These are phyloP conservation scores for Pimephales promelas DNA, from an alignment of 2,113 vertebrate species.

Conservation along the genomic window DNA sequence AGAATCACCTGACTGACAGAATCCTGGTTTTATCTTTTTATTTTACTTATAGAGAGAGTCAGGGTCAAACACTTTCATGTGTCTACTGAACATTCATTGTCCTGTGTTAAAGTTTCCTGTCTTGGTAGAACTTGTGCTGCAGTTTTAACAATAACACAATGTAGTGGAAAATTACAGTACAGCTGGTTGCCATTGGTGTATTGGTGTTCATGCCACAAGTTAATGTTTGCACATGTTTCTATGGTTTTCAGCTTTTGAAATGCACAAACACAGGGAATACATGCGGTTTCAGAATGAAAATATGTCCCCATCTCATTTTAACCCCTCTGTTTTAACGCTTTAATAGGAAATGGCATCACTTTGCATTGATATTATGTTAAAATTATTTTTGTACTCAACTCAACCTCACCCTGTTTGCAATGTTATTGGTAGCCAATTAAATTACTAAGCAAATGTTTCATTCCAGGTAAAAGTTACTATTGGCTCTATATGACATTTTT, in stretches of 20 bases:
- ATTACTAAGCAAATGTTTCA: neutral
- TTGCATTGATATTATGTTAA: neutral
- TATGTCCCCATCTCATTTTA: slow-evolving; percentile 21
- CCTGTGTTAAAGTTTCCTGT: neutral
- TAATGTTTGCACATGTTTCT: slow-evolving; percentile 14
- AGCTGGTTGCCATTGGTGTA: slow-evolving; percentile 23
- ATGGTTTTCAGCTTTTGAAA: neutral
- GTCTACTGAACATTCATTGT: neutral
- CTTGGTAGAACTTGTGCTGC: neutral
- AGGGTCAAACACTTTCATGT: neutral
- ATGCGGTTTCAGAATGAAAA: slow-evolving; percentile 38
- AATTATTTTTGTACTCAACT: neutral
- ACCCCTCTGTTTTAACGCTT: neutral
- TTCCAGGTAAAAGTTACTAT: too few relatives aligned
- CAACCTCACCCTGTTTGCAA: neutral
- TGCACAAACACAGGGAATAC: slow-evolving; percentile 14
- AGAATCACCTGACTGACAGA: too few relatives aligned
- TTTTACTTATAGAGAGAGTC: neutral
- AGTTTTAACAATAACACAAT: neutral
- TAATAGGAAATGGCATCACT: neutral
- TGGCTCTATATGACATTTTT: neutral
- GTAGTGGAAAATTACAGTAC: slow-evolving; percentile 8
- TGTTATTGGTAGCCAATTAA: neutral
- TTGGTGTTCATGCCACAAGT: slow-evolving; percentile 2
- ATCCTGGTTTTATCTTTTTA: neutral